Percentiles rank a stretch among this genome's conserved stretches.
phyloP scores from a whole-genome alignment of 1,140 invertebrate genomes.

The Orussus abietinus region DNA sequence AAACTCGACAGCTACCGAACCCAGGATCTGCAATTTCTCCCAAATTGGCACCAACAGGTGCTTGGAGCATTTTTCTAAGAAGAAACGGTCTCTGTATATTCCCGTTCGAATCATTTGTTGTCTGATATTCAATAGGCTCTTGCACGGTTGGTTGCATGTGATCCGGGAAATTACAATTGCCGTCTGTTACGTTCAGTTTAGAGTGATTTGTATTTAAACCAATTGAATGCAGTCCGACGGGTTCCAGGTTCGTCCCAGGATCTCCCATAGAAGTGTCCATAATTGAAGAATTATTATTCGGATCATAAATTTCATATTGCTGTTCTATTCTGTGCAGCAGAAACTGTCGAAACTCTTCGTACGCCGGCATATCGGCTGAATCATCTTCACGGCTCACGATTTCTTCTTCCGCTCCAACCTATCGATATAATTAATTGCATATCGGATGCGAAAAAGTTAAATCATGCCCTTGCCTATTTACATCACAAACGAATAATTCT shows the following conservation, averaged over 20 bases:
- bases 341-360: slow-evolving; percentile 38
- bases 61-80: slow-evolving; percentile 46
- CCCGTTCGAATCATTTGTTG: slow-evolving; percentile 16
- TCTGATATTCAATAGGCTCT: slow-evolving; percentile 12
- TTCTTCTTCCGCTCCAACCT: slow-evolving; percentile 42
- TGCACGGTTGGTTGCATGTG: not conserved
- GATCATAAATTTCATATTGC: slow-evolving; percentile 29
- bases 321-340: slow-evolving; percentile 28
- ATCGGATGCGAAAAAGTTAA: slow-evolving; percentile 3
- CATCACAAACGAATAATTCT: too few species aligned
- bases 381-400: slow-evolving; percentile 33
- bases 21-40: slow-evolving; percentile 39
- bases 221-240: too few species aligned
- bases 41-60: slow-evolving; percentile 45
- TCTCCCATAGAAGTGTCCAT: too few species aligned
- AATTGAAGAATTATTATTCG: slow-evolving; percentile 34
- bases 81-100: slow-evolving; percentile 27
- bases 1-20: slow-evolving; percentile 23
- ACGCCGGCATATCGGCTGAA: slow-evolving; percentile 23
- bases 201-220: not conserved
- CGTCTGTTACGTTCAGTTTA: not conserved
- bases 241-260: too few species aligned
- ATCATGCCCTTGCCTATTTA: too few species aligned
- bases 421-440: too few species aligned
- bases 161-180: too few species aligned